Evolutionary conservation across 2,888 invertebrate genomes (phyloP).

Genomic region (Dicycla oo): DNA sequence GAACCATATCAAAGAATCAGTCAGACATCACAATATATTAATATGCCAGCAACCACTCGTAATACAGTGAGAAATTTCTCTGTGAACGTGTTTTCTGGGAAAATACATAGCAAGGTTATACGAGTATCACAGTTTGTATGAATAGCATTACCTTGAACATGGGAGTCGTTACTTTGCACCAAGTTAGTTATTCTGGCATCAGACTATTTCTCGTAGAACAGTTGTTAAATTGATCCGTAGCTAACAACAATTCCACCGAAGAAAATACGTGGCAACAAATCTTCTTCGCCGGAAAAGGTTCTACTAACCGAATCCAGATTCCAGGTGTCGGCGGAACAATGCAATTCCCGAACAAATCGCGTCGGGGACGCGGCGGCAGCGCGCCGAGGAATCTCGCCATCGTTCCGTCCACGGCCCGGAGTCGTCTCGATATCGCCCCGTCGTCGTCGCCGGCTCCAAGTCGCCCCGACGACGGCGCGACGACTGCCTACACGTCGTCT

Average conservation of each 20-base stretch:
- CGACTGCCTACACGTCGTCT: conserved; percentile 46
- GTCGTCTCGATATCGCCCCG: conserved; percentile 31
- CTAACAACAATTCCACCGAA: conserved; percentile 61
- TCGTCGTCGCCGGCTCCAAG: background rate
- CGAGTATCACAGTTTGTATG: conserved; percentile 12
- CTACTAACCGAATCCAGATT: conserved; percentile 85
- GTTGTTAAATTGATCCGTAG: conserved; percentile 62
- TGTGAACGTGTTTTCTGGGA: conserved; percentile 7
- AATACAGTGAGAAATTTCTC: conserved; percentile 25
- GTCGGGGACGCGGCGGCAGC: conserved; percentile 66
- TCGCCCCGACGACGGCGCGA: conserved; percentile 3
- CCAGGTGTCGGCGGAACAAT: conserved; percentile 86
- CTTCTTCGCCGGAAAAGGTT: conserved; percentile 73
- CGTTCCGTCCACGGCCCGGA: conserved; percentile 20
- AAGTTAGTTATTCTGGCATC: conserved; percentile 45
- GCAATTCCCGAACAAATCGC: conserved; percentile 87
- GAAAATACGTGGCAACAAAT: conserved; percentile 74
- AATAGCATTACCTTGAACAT: conserved; percentile 59
- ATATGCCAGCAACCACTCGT: background rate
- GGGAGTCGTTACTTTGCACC: conserved; percentile 10
- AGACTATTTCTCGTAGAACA: conserved; percentile 36
- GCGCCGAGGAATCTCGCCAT: conserved; percentile 28
- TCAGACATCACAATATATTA: conserved; percentile 2
- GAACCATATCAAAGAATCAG: conserved; percentile 3
- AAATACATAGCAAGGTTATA: conserved; percentile 11